Base-by-base conservation (phyloP, 2,888 invertebrate genomes). In the Mechanitis messenoides region DNA sequence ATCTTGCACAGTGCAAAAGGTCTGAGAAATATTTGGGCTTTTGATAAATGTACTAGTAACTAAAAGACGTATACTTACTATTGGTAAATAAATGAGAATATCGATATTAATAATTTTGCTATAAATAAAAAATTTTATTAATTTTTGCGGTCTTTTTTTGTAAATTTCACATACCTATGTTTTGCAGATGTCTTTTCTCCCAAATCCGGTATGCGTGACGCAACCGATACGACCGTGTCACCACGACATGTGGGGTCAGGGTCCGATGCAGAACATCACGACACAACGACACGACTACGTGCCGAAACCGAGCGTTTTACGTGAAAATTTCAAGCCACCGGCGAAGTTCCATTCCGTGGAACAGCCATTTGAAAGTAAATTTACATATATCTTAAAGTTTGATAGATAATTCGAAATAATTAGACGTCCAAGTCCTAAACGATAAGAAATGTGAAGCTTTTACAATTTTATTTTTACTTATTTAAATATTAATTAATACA, bases 211-310 rank as follows among this genome's bases (percentile, higher is more conserved):
- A n/a, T 84, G 90, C 20, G 80, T 85, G 67, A 92, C 93, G 42
- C 91, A 92, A 9, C 80, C 93, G 1, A 92, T 93, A 68, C 86
- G 92, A 0, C 94, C 94, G 1, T 92, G 92, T 64, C 89, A 92
- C 79, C 92, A 92, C 78, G 93, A 92, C 76, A 88, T 93, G 74
- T 87, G 92, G 74, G 93, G 93, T 0, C 91, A 92, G 60, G 92
- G 92, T 0, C 94, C 94, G 7, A 93, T 95, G 91, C 93, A 94
- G 81, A 92, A 92, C 65, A 83, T 93, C 65, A 95, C 95, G 1
- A 95, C 95, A 0, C 93, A 94, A 69, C 93, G 94, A 47, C 94
- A 94, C 76, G 95, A 95, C 83, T 95, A 92, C 75, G 93, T 93
- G 50, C 92, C 93, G 0, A 94, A 94, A 74, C 93, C 93, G 0